Conservation (phyloP, 2,888 invertebrate species). For the Sphaerophoria rueppellii region DNA sequence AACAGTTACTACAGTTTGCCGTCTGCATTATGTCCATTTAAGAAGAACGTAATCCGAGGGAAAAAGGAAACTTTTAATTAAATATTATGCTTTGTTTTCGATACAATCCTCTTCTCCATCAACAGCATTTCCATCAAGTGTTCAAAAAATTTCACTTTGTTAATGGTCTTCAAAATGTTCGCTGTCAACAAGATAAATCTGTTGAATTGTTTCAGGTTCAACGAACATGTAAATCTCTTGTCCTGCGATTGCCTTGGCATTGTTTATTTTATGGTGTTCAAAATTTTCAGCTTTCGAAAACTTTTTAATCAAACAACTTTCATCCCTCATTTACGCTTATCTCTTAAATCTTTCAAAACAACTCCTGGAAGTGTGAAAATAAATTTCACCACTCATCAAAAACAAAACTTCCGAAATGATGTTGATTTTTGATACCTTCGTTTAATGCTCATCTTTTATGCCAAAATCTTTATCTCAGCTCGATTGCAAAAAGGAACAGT, state of each 20-base stretch:
- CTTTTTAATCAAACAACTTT: neutral
- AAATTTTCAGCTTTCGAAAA: neutral
- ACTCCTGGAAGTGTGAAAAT: neutral
- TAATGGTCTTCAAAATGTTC: neutral
- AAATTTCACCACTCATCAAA: neutral
- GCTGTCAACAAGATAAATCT: neutral
- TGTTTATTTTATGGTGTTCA: neutral
- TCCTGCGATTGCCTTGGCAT: neutral
- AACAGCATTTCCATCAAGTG: neutral
- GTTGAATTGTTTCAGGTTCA: neutral
- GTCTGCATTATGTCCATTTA: no score
- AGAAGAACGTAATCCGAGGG: neutral
- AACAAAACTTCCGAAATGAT: neutral
- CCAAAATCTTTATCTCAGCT: neutral
- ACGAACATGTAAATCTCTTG: no score
- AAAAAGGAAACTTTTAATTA: neutral
- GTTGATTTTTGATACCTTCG: neutral
- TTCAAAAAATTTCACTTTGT: neutral
- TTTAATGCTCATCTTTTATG: neutral
- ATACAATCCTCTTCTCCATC: neutral
- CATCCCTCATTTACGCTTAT: neutral
- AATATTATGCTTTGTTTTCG: neutral
- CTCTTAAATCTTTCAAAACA: neutral
- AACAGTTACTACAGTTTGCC: no score
- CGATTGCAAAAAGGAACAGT: neutral